phyloP scores from a whole-genome alignment of 2,888 invertebrate species.

The Ochropacha duplaris region DNA sequence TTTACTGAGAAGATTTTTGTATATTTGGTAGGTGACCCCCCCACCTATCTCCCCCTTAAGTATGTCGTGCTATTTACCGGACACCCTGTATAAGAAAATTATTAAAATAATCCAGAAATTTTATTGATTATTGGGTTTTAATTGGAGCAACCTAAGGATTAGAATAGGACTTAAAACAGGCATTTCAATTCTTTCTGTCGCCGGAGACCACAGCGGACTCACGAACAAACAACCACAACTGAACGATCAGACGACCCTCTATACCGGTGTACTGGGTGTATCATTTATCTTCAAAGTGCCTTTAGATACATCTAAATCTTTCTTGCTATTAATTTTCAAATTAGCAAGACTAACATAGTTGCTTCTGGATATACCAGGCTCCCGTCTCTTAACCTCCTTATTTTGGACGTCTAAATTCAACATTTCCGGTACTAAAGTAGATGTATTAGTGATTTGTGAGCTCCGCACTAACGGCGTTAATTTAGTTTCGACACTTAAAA shows the following conservation, averaged over 20 bases:
- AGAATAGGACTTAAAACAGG: background rate
- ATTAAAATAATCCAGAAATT: too few relatives aligned
- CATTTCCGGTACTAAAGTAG: conserved; percentile 44
- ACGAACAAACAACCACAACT: conserved; percentile 5
- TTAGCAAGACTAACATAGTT: conserved; percentile 78
- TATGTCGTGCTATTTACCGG: too few relatives aligned
- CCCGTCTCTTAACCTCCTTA: conserved; percentile 42
- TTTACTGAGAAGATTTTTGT: too few relatives aligned
- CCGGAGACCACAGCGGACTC: background rate
- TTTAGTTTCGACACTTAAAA: conserved; percentile 28
- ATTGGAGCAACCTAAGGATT: too few relatives aligned
- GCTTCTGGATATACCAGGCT: conserved; percentile 67
- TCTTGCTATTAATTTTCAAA: conserved; percentile 63
- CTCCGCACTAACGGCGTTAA: conserved; percentile 39
- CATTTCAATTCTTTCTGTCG: background rate
- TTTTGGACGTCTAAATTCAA: conserved; percentile 23
- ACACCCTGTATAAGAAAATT: too few relatives aligned
- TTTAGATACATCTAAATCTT: conserved; percentile 41
- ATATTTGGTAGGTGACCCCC: too few relatives aligned
- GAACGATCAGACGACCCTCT: conserved; percentile 53
- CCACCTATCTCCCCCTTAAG: too few relatives aligned
- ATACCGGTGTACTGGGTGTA: conserved; percentile 42
- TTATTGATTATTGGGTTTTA: too few relatives aligned
- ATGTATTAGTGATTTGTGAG: conserved; percentile 33
- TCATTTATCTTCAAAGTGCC: conserved; percentile 20